A percentile compares a stretch with the other conserved stretches of the same genome.
These are phyloP conservation scores for Xenopus borealis DNA, from an alignment of 2,113 vertebrate species.

Conservation along the genomic window DNA sequence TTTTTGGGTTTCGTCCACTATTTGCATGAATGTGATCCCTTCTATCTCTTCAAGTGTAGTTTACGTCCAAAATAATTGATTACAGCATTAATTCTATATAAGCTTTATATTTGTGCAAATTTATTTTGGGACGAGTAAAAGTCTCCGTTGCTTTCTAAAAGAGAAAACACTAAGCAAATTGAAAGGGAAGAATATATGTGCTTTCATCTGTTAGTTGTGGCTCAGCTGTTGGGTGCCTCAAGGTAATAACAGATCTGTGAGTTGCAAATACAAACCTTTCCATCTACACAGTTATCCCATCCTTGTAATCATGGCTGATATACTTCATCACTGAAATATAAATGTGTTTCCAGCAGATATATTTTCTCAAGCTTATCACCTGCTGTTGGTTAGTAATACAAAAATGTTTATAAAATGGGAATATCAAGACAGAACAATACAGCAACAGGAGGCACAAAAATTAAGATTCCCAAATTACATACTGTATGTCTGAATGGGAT, in stretches of 20 bases:
- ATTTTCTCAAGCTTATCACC: constrained; percentile 20
- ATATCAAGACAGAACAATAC: constrained; percentile 4
- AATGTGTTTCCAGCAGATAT: constrained; percentile 3
- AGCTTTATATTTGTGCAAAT: too few relatives aligned
- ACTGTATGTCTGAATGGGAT: too few relatives aligned
- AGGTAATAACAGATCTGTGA: constrained; percentile 39
- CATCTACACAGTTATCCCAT: constrained; percentile 19
- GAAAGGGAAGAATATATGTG: too few relatives aligned
- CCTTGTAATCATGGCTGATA: constrained; percentile 32
- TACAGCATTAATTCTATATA: too few relatives aligned
- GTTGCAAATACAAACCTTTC: constrained; percentile 34
- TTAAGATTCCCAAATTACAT: too few relatives aligned
- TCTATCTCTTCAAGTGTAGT: too few relatives aligned
- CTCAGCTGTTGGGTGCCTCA: constrained; percentile 36
- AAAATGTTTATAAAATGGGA: neutral
- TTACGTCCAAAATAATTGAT: too few relatives aligned
- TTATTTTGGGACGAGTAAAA: too few relatives aligned
- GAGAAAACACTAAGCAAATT: too few relatives aligned
- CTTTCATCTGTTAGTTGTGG: neutral
- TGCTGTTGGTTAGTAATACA: constrained; percentile 25
- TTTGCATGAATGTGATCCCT: too few relatives aligned
- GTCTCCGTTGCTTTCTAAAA: too few relatives aligned
- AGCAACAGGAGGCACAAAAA: neutral
- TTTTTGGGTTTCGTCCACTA: too few relatives aligned
- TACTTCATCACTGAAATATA: constrained; percentile 10